phyloP scores from a whole-genome alignment of 2,888 invertebrate genomes.

The Leptopilina drosophilae region DNA sequence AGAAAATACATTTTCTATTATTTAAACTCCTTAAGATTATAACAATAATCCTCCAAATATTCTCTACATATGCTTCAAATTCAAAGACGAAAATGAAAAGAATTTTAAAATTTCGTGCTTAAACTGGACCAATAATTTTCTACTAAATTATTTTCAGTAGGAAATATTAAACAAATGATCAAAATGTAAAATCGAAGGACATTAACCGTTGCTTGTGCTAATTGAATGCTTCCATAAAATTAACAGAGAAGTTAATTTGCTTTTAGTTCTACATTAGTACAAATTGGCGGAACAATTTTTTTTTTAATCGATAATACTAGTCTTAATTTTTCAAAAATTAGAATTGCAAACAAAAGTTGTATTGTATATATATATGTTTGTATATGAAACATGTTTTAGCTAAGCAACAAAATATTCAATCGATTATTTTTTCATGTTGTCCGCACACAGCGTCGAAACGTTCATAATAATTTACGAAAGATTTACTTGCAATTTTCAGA shows the following conservation, averaged over 20 bases:
- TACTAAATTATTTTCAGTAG: not conserved
- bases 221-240: slow-evolving; percentile 20
- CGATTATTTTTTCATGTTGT: too few relatives aligned
- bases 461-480: too few relatives aligned
- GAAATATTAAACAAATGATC: not conserved
- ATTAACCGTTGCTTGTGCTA: slow-evolving; percentile 17
- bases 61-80: not conserved
- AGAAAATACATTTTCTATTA: not conserved
- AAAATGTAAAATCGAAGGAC: slow-evolving; percentile 16
- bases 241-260: not conserved
- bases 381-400: too few relatives aligned
- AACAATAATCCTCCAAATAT: not conserved
- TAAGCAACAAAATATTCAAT: too few relatives aligned
- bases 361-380: too few relatives aligned
- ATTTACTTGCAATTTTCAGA: too few relatives aligned
- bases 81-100: not conserved
- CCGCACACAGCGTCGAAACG: too few relatives aligned
- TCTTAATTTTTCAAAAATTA: too few relatives aligned
- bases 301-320: too few relatives aligned
- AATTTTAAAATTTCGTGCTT: too few relatives aligned
- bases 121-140: slow-evolving; percentile 9
- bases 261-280: not conserved
- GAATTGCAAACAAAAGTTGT: too few relatives aligned
- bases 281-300: not conserved
- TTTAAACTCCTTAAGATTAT: too few relatives aligned